phyloP scores from a whole-genome alignment of 2,797 vertebrate species.

The Anolis apletophallus region DNA sequence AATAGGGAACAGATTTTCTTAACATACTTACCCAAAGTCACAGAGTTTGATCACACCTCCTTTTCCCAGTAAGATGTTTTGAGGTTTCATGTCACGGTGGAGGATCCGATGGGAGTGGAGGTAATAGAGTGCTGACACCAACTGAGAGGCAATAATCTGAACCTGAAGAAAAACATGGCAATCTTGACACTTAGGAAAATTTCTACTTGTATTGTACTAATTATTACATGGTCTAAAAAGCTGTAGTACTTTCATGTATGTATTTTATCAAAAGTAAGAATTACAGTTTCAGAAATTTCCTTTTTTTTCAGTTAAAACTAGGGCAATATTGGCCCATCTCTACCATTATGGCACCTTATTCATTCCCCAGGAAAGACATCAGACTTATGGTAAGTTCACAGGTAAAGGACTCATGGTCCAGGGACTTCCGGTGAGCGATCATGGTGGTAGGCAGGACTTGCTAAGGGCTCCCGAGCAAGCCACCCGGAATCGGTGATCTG shows the following conservation, averaged over 20 bases:
- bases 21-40: constrained; percentile 91
- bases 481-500: no score
- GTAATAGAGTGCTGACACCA: constrained; percentile 96
- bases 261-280: neutral
- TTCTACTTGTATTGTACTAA: neutral
- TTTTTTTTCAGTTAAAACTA: neutral
- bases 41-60: constrained; percentile 93
- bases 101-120: constrained; percentile 97
- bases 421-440: no score
- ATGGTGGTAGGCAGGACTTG: no score
- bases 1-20: no score
- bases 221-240: neutral
- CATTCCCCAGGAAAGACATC: neutral
- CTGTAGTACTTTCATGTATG: neutral
- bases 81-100: constrained; percentile 98
- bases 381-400: neutral
- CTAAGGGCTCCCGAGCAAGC: no score
- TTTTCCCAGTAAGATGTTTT: constrained; percentile 95
- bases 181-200: neutral
- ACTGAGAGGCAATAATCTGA: constrained; percentile 89
- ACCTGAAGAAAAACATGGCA: constrained; percentile 78
- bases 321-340: neutral
- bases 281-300: neutral
- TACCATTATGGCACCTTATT: neutral
- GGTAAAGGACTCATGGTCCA: neutral